Base-by-base conservation (phyloP, 2,113 vertebrate species). In the Pollimyrus isidori region DNA sequence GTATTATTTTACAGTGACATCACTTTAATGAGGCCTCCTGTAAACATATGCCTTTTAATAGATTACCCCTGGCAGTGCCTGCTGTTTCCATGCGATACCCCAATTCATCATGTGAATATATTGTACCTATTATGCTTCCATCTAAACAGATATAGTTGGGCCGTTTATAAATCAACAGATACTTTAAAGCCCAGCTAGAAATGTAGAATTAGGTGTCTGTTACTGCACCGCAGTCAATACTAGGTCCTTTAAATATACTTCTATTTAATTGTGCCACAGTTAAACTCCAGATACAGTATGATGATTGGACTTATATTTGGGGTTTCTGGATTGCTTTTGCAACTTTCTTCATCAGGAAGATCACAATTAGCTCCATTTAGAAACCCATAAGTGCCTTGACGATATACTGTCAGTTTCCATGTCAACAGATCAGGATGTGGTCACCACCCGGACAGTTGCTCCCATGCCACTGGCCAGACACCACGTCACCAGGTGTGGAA, bases 41-140 rank as follows among this genome's bases (percentile, higher is more conserved):
- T 91, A 95, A 94, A 93, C 93, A 94, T 93, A 94, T 94, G 62
- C 93, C 92, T 95, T 94, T 92, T 93, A 91, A 93, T 92, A 91
- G 91, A 93, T 93, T 91, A 90, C 90, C 45, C 76, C 91, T 92
- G 92, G 88, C 95, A 92, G 91, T 92, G 93, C 92, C 89, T 91
- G 91, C 85, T 95, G 92, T 92, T 94, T 94, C 92, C 92, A 82
- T 92, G 91, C 90, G 86, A 91, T 65, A 11, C 90, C 92, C 92
- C 92, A 90, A 94, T 90, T 91, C 90, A 94, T 94, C 89, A 90
- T 87, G 62, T 87, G 69, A 89, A 91, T 42, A 53, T 86, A 86
- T 90, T 76, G 30, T 49, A 88, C 76, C 89, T 35, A 88, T 90
- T 56, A 82, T 48, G 85, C 58, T 69, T 91, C 56, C 48, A 56